phyloP scores from a whole-genome alignment of 2,888 invertebrate genomes.

The Drepanosiphum platanoidis region DNA sequence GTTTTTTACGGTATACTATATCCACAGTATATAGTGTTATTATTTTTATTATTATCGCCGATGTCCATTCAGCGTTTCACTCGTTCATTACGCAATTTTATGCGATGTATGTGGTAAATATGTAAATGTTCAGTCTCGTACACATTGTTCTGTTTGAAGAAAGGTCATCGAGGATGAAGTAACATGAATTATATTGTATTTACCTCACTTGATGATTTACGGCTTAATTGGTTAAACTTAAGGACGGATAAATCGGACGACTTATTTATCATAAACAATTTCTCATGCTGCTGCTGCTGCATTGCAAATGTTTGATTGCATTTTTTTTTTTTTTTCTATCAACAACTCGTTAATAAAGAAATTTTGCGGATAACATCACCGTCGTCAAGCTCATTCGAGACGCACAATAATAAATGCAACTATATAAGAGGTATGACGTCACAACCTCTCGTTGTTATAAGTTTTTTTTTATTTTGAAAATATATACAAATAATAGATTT shows the following conservation, averaged over 20 bases:
- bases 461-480: too few species aligned
- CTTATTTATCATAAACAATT: too few species aligned
- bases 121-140: conserved; percentile 19
- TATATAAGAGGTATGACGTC: too few species aligned
- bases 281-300: too few species aligned
- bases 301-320: conserved; percentile 8
- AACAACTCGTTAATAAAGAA: not conserved
- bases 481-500: too few species aligned
- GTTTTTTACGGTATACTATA: too few species aligned
- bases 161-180: conserved; percentile 29
- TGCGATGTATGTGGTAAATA: not conserved
- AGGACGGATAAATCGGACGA: conserved; percentile 18
- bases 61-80: conserved; percentile 26
- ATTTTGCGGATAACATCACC: too few species aligned
- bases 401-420: too few species aligned
- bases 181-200: conserved; percentile 14
- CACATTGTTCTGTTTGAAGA: conserved; percentile 45
- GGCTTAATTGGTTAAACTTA: conserved; percentile 32
- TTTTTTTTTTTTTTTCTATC: not conserved
- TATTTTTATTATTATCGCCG: not conserved
- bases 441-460: too few species aligned
- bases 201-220: conserved; percentile 4
- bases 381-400: too few species aligned
- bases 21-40: too few species aligned
- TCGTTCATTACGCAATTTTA: conserved; percentile 19